Evolutionary conservation across 2,797 vertebrate species (phyloP).

Genomic region (Peromyscus eremicus): DNA sequence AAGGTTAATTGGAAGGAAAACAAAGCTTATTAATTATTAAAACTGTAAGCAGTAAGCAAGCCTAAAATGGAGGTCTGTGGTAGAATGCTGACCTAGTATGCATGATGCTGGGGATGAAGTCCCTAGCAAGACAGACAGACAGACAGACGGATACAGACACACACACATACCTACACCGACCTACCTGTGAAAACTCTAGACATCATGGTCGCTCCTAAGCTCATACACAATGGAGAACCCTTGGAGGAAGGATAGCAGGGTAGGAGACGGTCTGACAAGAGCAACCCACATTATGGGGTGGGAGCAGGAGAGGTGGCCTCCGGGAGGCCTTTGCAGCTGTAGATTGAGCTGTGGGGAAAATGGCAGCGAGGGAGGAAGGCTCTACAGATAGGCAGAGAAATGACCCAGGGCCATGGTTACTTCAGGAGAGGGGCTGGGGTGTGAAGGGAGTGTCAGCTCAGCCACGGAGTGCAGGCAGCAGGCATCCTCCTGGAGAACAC

Average conservation of each 20-base stretch:
- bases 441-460: background rate
- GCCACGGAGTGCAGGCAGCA: background rate
- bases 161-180: background rate
- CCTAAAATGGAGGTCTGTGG: background rate
- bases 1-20: slow-evolving; percentile 21
- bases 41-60: background rate
- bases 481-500: background rate
- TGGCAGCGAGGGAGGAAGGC: accelerated
- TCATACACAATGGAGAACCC: background rate
- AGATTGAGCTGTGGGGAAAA: background rate
- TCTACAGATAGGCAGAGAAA: background rate
- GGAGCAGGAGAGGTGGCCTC: background rate
- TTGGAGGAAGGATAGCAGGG: background rate
- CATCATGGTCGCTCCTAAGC: background rate
- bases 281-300: background rate
- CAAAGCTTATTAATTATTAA: slow-evolving; percentile 14
- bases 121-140: background rate
- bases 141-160: background rate
- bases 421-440: background rate
- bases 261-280: background rate
- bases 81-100: background rate
- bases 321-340: background rate
- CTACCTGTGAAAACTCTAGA: background rate
- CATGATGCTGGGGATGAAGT: background rate
- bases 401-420: background rate